Percentiles rank a stretch among this genome's conserved stretches.
These are phyloP conservation scores for Lamellibrachia columna DNA, from an alignment of 2,888 invertebrate species.

Conservation along the genomic window DNA sequence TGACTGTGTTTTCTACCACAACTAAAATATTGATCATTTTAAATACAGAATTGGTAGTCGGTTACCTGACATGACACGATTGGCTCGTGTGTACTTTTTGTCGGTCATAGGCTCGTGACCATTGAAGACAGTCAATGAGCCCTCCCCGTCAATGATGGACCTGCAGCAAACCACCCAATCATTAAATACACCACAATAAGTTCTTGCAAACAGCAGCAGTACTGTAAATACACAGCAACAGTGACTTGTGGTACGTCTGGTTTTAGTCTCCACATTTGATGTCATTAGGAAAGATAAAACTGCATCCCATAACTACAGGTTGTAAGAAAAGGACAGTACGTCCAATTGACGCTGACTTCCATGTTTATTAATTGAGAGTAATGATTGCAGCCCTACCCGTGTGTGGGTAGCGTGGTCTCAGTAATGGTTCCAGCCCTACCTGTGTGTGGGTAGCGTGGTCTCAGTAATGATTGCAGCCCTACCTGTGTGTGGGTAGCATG, in stretches of 20 bases:
- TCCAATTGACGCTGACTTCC: background rate
- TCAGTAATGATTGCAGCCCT: no score
- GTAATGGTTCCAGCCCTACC: no score
- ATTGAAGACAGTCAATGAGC: slow-evolving; percentile 42
- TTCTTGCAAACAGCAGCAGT: no score
- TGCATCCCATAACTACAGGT: background rate
- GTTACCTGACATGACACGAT: slow-evolving; percentile 42
- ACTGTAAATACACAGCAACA: no score
- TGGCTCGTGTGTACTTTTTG: slow-evolving; percentile 45
- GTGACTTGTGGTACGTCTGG: no score
- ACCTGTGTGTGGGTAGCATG: no score
- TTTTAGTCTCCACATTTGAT: background rate
- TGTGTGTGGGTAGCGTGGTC: no score
- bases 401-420: no score
- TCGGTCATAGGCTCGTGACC: slow-evolving; percentile 42
- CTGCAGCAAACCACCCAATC: background rate
- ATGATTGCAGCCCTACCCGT: no score
- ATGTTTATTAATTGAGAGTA: background rate
- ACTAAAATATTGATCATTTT: background rate
- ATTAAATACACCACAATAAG: no score
- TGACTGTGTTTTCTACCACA: background rate
- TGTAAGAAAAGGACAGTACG: no score
- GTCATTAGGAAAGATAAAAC: background rate
- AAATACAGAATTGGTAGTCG: background rate
- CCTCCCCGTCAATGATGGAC: background rate